Evolutionary conservation across 2,113 vertebrate species (phyloP).

Genomic region (Mystacornis crossleyi): DNA sequence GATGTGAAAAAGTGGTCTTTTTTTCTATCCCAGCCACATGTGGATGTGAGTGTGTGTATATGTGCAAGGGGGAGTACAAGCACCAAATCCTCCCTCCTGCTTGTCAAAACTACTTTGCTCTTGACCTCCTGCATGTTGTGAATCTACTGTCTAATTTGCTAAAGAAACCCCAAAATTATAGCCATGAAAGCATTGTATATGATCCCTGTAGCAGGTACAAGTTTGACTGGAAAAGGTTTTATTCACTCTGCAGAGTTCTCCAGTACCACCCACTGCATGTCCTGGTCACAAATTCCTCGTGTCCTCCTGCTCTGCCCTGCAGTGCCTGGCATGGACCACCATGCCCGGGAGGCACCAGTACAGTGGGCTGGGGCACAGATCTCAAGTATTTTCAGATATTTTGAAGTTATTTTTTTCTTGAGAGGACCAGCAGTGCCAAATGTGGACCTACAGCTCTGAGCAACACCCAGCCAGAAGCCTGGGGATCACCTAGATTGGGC

Average conservation of each 20-base stretch:
- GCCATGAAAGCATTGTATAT: background rate
- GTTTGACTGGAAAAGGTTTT: background rate
- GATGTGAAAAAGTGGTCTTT: background rate
- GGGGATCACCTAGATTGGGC: background rate
- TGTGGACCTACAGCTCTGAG: background rate
- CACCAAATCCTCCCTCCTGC: background rate
- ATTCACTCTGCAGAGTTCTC: background rate
- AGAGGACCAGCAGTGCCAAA: fast-evolving
- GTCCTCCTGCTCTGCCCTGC: background rate
- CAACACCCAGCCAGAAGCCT: background rate
- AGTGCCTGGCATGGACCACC: background rate
- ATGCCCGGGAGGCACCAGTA: background rate
- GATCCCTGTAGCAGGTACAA: background rate
- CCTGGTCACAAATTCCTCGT: background rate
- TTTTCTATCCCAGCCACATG: fast-evolving
- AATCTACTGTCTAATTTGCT: background rate
- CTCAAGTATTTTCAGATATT: background rate
- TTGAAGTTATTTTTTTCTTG: background rate
- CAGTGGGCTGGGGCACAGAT: background rate
- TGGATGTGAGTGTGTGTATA: background rate
- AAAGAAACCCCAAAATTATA: background rate
- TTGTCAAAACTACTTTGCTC: background rate
- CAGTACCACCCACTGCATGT: fast-evolving
- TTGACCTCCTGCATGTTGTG: background rate
- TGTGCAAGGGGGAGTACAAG: background rate